Base-by-base conservation (phyloP, 2,888 invertebrate genomes). In the Synanthedon vespiformis region DNA sequence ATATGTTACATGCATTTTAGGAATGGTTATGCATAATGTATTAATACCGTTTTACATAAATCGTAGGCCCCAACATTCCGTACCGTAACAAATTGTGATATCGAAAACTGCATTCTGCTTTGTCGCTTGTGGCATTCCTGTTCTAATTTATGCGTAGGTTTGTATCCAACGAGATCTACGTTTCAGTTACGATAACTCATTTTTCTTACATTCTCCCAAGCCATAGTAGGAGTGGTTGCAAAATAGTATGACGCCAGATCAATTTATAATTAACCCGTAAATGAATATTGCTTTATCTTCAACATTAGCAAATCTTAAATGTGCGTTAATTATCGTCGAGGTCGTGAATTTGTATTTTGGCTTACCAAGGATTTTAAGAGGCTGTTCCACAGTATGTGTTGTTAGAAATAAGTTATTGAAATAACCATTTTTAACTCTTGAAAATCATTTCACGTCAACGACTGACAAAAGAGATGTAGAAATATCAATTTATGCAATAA, bases 221-320 rank as follows among this genome's bases (percentile, higher is more conserved):
- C 27, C 49, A 14, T 52, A 56, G 70, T 70, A 64, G 67, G 67
- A 58, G 67, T 60, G 51, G 54, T 71, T 66, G 61, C 63, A 63
- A 63, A 67, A 67, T 58, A 48, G 34, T 59, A 55, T 64, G 57
- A 68, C 63, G 64, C 62, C 62, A 55, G 62, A 54, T 57, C 56
- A 56, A 57, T 68, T 65, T 60, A 60, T 66, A 62, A 65, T 66
- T 63, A 60, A 55, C 1, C 18, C 48, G 18, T 48, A 48, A 48
- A 22, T 22, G 12, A 34, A 12, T 16, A 48, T 48, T 55, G 55
- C 58, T 59, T 61, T 50, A 50, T 34, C 22, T 34, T 50, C 34
- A n/a, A 50, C 13, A 50, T 50, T 50, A 11, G 13, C 27, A 22
- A 34, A 50, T 50, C 22, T 12, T 50, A 34, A 34, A 34, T 6